Conservation (phyloP, 2,797 vertebrate species). For the Aeoliscus strigatus region DNA sequence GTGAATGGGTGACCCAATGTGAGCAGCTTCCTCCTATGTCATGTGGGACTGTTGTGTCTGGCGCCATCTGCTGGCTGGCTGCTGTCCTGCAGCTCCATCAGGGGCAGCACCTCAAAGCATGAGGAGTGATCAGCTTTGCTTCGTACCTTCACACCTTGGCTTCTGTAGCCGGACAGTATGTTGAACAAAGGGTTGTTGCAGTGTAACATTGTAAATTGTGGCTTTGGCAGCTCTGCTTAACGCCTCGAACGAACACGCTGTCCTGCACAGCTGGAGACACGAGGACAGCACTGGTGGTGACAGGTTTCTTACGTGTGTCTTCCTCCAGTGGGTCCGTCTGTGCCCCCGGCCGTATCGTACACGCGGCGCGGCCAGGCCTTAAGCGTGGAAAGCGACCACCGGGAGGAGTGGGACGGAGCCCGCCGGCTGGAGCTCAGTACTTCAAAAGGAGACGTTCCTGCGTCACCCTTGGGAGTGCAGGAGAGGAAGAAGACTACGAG, state of each 20-base stretch:
- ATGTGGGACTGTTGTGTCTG: constrained; percentile 61
- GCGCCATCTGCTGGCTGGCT: constrained; percentile 64
- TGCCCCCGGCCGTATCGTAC: constrained; percentile 86
- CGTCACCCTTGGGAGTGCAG: constrained; percentile 85
- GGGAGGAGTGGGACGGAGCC: constrained; percentile 89
- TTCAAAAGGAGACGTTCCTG: constrained; percentile 86
- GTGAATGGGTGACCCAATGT: constrained; percentile 23
- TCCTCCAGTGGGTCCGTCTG: constrained; percentile 82
- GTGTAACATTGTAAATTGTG: constrained; percentile 20
- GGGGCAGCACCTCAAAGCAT: constrained; percentile 62
- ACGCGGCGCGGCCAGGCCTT: constrained; percentile 88
- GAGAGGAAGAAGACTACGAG: constrained; percentile 88
- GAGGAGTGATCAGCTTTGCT: constrained; percentile 61
- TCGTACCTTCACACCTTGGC: constrained; percentile 39
- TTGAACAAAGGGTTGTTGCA: constrained; percentile 15
- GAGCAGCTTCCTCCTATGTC: constrained; percentile 62
- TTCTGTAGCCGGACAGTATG: constrained; percentile 33
- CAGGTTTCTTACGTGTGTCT: constrained; percentile 3
- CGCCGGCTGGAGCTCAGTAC: constrained; percentile 84
- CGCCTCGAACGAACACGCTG: constrained; percentile 9
- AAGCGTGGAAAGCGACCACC: constrained; percentile 88
- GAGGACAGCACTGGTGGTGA: not conserved
- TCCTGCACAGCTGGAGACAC: constrained; percentile 2
- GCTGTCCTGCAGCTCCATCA: constrained; percentile 53
- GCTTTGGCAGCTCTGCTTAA: constrained; percentile 61